A percentile compares a stretch with the other conserved stretches of the same genome.
Evolutionary conservation across 2,797 vertebrate genomes (phyloP).

Genomic region (Amblyopsis hoosieri): DNA sequence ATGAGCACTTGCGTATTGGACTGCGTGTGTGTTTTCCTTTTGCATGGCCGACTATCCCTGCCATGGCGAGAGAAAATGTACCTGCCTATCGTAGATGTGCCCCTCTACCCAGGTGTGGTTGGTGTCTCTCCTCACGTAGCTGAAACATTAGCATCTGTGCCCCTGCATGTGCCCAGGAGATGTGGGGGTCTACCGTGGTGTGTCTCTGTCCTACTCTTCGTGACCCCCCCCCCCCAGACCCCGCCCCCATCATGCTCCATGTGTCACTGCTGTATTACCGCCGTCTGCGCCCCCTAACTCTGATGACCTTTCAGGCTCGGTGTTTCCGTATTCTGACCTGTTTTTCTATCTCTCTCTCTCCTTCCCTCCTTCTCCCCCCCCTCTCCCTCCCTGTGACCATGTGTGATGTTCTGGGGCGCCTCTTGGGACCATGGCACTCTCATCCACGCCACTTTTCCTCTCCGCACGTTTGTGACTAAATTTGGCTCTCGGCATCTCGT

Average conservation of each 20-base stretch:
- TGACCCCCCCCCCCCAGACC: slow-evolving; percentile 10
- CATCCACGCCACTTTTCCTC: slow-evolving; percentile 55
- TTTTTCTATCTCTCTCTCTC: slow-evolving; percentile 88
- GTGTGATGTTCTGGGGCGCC: slow-evolving; percentile 87
- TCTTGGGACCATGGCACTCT: slow-evolving; percentile 84
- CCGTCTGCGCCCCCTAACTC: slow-evolving; percentile 69
- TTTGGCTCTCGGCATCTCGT: neutral
- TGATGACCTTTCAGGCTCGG: slow-evolving; percentile 84
- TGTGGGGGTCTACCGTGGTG: neutral
- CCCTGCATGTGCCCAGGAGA: neutral
- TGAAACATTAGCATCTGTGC: neutral
- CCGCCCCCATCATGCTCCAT: slow-evolving; percentile 66
- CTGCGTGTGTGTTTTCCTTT: slow-evolving; percentile 30
- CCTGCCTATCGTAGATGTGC: neutral
- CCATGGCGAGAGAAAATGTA: slow-evolving; percentile 44
- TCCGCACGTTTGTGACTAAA: slow-evolving; percentile 34
- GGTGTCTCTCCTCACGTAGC: neutral
- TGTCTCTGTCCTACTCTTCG: slow-evolving; percentile 32
- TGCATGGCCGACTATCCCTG: slow-evolving; percentile 61
- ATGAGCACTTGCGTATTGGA: slow-evolving; percentile 59
- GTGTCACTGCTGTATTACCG: slow-evolving; percentile 77
- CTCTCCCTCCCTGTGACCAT: slow-evolving; percentile 74
- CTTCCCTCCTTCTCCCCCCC: slow-evolving; percentile 72
- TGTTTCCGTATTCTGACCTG: slow-evolving; percentile 94
- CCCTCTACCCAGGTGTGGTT: neutral